Evolutionary conservation across 1,140 invertebrate species (phyloP), one percentile per base, ranked within the genome.

Genomic region (Drosophila pallidifrons): DNA sequence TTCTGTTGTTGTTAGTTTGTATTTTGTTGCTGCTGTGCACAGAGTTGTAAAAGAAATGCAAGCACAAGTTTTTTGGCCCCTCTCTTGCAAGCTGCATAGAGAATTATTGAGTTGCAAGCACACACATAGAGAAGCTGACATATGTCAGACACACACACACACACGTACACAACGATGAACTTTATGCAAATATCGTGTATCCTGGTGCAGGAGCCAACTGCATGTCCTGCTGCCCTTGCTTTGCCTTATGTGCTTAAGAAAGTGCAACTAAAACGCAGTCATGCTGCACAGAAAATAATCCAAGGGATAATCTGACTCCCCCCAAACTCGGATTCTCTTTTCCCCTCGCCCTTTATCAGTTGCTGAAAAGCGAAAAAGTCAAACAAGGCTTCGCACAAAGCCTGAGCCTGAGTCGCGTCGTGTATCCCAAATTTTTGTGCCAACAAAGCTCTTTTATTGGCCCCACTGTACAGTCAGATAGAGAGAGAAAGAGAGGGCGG

Each of bases 251-350:
- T 30, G 70, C 52, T 43, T 52, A 85, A 76, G 82, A 77, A 82
- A 73, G 59, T 89, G 75, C 75, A 85, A 85, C 85, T 81, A 89
- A 88, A 88, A 85, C 54, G 78, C 85, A 88, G 67, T 81, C 81
- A 89, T 71, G 85, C 81, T 81, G 85, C 81, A 70, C 74, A 81
- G 85, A 60, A 32, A 38, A 85, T 88, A 89, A 88, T 89, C 85
- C 83, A 49, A 61, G 28, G 81, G 81, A 88, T 89, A 89, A 85
- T 85, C 65, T 38, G 38, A 25, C 20, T 25, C 3, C 4, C 20
- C 20, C 30, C 10, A 7, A 11, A 3, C 10, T 11, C n/a, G 16
- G 7, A 3, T 25, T 3, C 16, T 16, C 49, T 3, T 32, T 10
- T n/a, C 51, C 15, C 5, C 30, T 11, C 28, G 6, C 30, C 13